A percentile compares a stretch with the other conserved stretches of the same genome.
phyloP scores from a whole-genome alignment of 2,888 invertebrate genomes.

The Orthonevra nobilis region DNA sequence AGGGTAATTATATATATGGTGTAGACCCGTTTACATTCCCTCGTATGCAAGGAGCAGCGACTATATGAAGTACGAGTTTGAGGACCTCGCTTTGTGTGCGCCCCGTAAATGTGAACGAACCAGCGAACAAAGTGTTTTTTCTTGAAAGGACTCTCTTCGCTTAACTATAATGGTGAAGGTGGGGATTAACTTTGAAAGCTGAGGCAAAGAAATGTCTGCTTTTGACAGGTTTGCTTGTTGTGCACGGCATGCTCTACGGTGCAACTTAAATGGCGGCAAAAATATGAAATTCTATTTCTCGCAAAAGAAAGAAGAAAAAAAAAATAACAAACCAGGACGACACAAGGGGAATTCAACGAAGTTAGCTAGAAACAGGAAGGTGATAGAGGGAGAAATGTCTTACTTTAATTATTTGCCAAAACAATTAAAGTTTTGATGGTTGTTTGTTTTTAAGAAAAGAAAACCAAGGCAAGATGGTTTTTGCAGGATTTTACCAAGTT shows the following conservation, averaged over 20 bases:
- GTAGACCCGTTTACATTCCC: slow-evolving; percentile 32
- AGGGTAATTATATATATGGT: slow-evolving; percentile 61
- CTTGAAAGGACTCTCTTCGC: slow-evolving; percentile 42
- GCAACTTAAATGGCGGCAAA: slow-evolving; percentile 56
- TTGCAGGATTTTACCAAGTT: not conserved
- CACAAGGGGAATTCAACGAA: slow-evolving; percentile 4
- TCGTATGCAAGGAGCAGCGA: slow-evolving; percentile 16
- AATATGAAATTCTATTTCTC: slow-evolving; percentile 48
- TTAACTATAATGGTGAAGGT: slow-evolving; percentile 46
- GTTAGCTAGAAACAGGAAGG: slow-evolving; percentile 25
- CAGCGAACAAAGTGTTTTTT: slow-evolving; percentile 49
- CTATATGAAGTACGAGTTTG: slow-evolving; percentile 8
- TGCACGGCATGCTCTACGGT: slow-evolving; percentile 43
- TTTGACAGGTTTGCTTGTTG: slow-evolving; percentile 64
- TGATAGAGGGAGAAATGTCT: slow-evolving; percentile 25
- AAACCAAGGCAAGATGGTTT: not conserved
- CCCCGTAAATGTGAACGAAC: slow-evolving; percentile 40
- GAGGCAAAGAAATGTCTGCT: slow-evolving; percentile 59
- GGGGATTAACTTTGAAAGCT: slow-evolving; percentile 57
- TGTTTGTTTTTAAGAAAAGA: slow-evolving; percentile 17
- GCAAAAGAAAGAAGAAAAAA: slow-evolving; percentile 7
- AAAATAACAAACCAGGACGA: not conserved
- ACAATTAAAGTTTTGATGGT: slow-evolving; percentile 63
- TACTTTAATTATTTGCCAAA: slow-evolving; percentile 59
- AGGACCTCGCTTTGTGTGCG: slow-evolving; percentile 27